Evolutionary conservation across 2,888 invertebrate genomes (phyloP), one percentile per base, ranked within the genome.

Genomic region (Liodrosophila aerea): DNA sequence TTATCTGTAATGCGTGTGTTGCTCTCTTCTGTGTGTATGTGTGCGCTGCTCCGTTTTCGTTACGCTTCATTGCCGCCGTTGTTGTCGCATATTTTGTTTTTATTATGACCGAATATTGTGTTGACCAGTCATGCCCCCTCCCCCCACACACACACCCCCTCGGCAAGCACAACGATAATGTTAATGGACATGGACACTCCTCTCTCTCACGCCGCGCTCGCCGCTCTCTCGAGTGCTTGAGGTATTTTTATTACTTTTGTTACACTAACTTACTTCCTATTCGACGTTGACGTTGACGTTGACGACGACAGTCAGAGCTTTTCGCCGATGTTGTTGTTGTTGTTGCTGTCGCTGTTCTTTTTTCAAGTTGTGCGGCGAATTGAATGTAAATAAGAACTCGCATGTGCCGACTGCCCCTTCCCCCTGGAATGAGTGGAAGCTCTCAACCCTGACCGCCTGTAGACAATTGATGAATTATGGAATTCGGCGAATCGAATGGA

Each of bases 191-290:
- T 59, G 54, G 50, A 56, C 64, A 56, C 46, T 54, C 47, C 45
- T 39, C 56, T 62, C 56, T 15, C 22, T 22, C 37, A 8, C 44
- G 40, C 51, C 33, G 34, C 29, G 41, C 49, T 33, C 52, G 5
- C 49, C 45, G 40, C 30, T 18, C 40, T 9, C 5, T 1, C 1
- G 57, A 47, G 65, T 49, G 57, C 53, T 65, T 56, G 16, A 67
- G 74, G 71, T 71, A 82, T 82, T 78, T 78, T 74, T 85, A 82
- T 82, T 58, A 63, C 71, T 63, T 78, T 66, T 81, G 81, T 85
- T 85, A 85, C 86, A 81, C 81, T 81, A 85, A 85, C 81, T 85
- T 66, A 81, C 83, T 85, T 81, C 85, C 80, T 73, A 75, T 74
- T 75, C 44, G 51, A 45, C 43, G 13, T 51, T 61, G 57, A 45